Base-by-base conservation (phyloP, 2,113 vertebrate species). In the Calyptommatus sinebrachiatus region DNA sequence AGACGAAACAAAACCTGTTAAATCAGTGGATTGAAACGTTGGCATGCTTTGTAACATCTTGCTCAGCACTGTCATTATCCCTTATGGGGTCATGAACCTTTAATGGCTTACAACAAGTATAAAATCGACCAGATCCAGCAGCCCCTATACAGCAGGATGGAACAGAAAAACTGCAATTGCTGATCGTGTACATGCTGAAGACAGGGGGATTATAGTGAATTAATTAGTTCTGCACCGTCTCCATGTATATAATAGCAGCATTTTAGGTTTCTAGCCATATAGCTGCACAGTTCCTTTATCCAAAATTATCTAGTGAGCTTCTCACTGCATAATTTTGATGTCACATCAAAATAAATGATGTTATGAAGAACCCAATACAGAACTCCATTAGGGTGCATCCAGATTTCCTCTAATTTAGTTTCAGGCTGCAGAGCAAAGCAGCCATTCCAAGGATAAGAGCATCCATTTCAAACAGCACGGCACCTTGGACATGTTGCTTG, bases 1-100 rank as follows among this genome's bases (percentile, higher is more conserved):
- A 61, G 24, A 53, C 10, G 53, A 57, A 12, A n/a, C 9, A 1
- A 0, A 1, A 0, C 41, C 10, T 8, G 28, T n/a, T n/a, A 53
- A 21, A 29, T 2, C 22, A 41, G 10, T 12, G 24, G 8, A 11
- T 28, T 6, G 7, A 28, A 11, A 65, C 10, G 10, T 1, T 28
- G 4, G 28, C 28, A 14, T 14, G 1, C 14, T 65, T 65, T 65
- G n/a, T 65, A 68, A 35, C 14, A 69, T 31, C 57, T 53, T 11
- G 7, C 5, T 12, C 61, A 24, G 31, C 31, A 70, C 53, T 7
- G 29, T 31, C n/a, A 73, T 10, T 31, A 60, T 35, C 8, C 29
- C 28, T 73, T n/a, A 46, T 21, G 71, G 67, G 24, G 31, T 69
- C 31, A 21, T 5, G 1, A 73, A 57, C 3, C 16, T 73, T 31